These are phyloP conservation scores for Phylloscopus trochiloides DNA, from an alignment of 2,113 vertebrate species.

Conservation along the genomic window DNA sequence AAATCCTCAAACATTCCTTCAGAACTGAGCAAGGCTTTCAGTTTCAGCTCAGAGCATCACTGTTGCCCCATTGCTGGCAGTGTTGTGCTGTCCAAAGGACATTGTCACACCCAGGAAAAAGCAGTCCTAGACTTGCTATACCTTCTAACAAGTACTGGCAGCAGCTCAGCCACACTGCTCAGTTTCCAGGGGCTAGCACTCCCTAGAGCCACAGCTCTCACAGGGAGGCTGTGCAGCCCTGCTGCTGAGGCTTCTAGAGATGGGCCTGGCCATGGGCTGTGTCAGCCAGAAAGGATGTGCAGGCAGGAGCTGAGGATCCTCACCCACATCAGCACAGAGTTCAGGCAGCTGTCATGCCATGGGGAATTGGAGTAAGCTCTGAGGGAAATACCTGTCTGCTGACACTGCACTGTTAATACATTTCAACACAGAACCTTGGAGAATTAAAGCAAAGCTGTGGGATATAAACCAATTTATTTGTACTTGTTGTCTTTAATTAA, in stretches of 20 bases:
- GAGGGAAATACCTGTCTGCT: slow-evolving; percentile 20
- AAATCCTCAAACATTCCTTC: background rate
- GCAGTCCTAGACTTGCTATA: background rate
- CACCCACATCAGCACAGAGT: background rate
- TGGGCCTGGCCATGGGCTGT: background rate
- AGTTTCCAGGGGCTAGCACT: background rate
- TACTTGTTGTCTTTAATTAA: slow-evolving; percentile 24
- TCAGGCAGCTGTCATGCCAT: background rate
- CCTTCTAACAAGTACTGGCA: background rate
- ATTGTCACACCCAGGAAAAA: background rate
- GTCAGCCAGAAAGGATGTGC: background rate
- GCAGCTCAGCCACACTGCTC: background rate
- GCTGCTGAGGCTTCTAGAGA: background rate
- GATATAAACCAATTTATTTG: background rate
- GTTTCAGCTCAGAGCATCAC: background rate
- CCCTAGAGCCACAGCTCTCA: background rate
- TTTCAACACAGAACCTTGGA: background rate
- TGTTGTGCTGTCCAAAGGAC: background rate
- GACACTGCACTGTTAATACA: background rate
- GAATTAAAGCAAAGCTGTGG: slow-evolving; percentile 37
- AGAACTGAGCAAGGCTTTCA: background rate
- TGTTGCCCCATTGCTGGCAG: rapidly evolving
- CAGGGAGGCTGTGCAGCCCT: background rate
- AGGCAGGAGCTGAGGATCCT: background rate
- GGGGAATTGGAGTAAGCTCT: background rate